phyloP scores from a whole-genome alignment of 2,797 vertebrate genomes.

The Anableps anableps region DNA sequence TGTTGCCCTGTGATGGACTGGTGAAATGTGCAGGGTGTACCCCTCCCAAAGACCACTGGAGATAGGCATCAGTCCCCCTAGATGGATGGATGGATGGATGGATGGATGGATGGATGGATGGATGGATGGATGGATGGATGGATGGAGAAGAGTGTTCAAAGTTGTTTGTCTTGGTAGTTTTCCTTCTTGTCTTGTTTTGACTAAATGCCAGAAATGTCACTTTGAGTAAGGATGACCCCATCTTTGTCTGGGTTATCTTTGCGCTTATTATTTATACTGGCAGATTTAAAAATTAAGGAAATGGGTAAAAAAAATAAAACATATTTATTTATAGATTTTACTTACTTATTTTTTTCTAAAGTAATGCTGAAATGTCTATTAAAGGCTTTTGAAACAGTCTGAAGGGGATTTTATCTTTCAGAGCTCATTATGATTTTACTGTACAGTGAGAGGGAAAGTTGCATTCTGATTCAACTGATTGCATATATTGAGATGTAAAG shows the following conservation, averaged over 20 bases:
- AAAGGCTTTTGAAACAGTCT: background rate
- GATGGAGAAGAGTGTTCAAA: background rate
- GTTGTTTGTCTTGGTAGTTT: background rate
- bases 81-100: too few relatives aligned
- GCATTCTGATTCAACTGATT: constrained; percentile 18
- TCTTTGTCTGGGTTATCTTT: background rate
- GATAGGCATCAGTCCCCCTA: too few relatives aligned
- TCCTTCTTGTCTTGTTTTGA: background rate
- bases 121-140: background rate
- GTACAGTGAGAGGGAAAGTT: background rate
- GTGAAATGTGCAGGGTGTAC: too few relatives aligned
- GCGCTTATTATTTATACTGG: too few relatives aligned
- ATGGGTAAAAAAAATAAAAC: background rate
- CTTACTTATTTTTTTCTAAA: background rate
- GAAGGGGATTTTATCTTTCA: constrained; percentile 2
- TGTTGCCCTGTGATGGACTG: too few relatives aligned
- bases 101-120: background rate
- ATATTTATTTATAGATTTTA: background rate
- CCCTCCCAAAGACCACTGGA: too few relatives aligned
- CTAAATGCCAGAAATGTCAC: background rate
- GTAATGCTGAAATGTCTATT: background rate
- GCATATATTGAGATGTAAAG: background rate
- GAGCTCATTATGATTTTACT: constrained; percentile 13
- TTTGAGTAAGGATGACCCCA: background rate
- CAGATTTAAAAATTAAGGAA: background rate